phyloP scores from a whole-genome alignment of 2,888 invertebrate genomes.

The Limenitis camilla region DNA sequence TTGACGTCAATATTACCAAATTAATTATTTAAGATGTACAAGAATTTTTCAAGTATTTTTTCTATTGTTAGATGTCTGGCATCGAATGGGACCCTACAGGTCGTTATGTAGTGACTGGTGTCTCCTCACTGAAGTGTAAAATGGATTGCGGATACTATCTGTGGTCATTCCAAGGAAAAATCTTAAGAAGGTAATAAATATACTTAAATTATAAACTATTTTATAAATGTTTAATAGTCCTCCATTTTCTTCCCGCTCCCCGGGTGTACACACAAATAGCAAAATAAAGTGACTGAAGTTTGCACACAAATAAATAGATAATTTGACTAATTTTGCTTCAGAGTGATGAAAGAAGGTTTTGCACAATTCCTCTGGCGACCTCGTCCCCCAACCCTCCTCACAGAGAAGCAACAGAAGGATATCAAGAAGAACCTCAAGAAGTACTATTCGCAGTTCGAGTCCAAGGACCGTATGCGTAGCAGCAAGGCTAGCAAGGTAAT shows the following conservation, averaged over 20 bases:
- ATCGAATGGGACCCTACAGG: conserved; percentile 99
- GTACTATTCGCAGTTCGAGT: conserved; percentile 96
- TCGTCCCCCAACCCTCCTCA: conserved; percentile 88
- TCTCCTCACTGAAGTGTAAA: conserved; percentile 96
- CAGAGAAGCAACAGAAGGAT: conserved; percentile 91
- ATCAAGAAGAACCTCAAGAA: conserved; percentile 98
- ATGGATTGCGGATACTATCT: conserved; percentile 95
- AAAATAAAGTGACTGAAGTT: too few relatives aligned
- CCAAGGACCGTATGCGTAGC: conserved; percentile 94
- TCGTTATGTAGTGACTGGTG: conserved; percentile 95
- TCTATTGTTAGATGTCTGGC: conserved; percentile 80
- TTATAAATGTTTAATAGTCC: too few relatives aligned
- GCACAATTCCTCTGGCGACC: conserved; percentile 98
- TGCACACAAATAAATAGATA: too few relatives aligned
- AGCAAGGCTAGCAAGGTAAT: conserved; percentile 93
- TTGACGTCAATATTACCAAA: not conserved
- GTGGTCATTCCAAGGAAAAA: conserved; percentile 96
- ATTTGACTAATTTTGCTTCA: conserved; percentile 27
- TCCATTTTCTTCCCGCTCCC: too few relatives aligned
- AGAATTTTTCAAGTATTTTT: not conserved
- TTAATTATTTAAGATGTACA: not conserved
- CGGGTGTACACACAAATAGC: too few relatives aligned
- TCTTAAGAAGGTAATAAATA: conserved; percentile 65
- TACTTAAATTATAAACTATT: too few relatives aligned
- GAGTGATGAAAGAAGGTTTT: conserved; percentile 93